These are phyloP conservation scores for Ceratotherium simum DNA, from an alignment of 2,113 vertebrate genomes.

Conservation along the genomic window DNA sequence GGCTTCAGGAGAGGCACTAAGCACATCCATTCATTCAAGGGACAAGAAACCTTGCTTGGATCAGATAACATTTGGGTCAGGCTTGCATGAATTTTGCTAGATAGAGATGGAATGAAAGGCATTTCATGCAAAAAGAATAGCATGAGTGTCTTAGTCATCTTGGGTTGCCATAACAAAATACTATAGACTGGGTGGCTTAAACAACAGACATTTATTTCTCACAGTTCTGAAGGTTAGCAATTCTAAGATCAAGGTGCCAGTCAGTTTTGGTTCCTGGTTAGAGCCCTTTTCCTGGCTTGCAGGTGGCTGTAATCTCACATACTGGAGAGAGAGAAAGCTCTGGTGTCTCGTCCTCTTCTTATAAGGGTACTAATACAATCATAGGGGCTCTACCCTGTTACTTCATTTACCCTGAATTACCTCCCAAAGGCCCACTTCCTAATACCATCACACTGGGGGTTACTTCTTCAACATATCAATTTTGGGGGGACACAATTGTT, in stretches of 20 bases:
- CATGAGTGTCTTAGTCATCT: neutral
- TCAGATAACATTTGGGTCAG: neutral
- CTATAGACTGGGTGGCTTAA: neutral
- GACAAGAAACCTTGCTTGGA: slow-evolving; percentile 26
- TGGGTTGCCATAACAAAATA: neutral
- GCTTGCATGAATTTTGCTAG: neutral
- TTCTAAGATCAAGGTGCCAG: neutral
- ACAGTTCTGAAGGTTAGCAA: neutral
- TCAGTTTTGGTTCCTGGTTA: neutral
- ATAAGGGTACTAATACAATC: neutral
- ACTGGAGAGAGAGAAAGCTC: neutral
- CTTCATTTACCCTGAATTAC: neutral
- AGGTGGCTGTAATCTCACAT: neutral
- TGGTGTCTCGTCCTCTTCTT: neutral
- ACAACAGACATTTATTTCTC: neutral
- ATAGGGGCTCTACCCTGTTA: neutral
- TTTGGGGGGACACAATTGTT: neutral
- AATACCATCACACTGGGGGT: neutral
- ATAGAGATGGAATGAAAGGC: neutral
- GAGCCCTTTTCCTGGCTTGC: neutral
- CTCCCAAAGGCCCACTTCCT: neutral
- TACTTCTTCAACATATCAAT: neutral
- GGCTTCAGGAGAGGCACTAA: neutral
- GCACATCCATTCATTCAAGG: neutral
- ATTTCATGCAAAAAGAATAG: neutral